Base-by-base conservation (phyloP, 2,797 vertebrate species). In the Danio choprae region DNA sequence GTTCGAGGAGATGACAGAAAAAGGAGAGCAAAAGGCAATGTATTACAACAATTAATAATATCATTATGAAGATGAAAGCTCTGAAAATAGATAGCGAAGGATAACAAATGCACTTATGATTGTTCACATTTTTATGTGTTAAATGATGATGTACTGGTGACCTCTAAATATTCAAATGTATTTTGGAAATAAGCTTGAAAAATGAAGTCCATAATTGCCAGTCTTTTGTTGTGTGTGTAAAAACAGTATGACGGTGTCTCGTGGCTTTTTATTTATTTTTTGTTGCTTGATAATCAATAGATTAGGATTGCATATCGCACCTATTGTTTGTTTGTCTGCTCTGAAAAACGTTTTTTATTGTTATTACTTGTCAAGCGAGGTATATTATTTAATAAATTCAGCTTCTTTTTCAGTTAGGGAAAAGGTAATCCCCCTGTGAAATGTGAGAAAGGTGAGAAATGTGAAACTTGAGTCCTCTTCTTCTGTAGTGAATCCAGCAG, bases 321-420 rank as follows among this genome's bases (percentile, higher is more conserved):
- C 0, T 6, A 63, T 75, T 64, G 29, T 75, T 53, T 75, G 36
- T 43, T 5, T n/a, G 16, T 64, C 18, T 74, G 56, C 44, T n/a
- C 43, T 44, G 12, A 43, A 41, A 58, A 29, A 29, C 29, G 29
- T 29, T 6, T 13, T 4, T 38, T 36, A 9, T 7, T 1, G 13
- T 13, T 65, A 46, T 75, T 12, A 16, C 60, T 43, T 43, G 38
- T 53, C 22, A 10, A 41, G 7, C 38, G 55, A 56, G 50, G 40
- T 48, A 48, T 40, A 20, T 29, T 58, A 18, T 72, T 20, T 43
- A 43, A 15, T 22, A 44, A 7, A 12, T 46, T 53, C 7, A 22
- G 38, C 46, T 50, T 75, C 6, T 74, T 40, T 75, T 53, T 40
- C 29, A 40, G 50, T 41, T 55, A n/a, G 12, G 2, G 8, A 38